phyloP scores from a whole-genome alignment of 2,797 vertebrate species.

The Nothura maculosa region DNA sequence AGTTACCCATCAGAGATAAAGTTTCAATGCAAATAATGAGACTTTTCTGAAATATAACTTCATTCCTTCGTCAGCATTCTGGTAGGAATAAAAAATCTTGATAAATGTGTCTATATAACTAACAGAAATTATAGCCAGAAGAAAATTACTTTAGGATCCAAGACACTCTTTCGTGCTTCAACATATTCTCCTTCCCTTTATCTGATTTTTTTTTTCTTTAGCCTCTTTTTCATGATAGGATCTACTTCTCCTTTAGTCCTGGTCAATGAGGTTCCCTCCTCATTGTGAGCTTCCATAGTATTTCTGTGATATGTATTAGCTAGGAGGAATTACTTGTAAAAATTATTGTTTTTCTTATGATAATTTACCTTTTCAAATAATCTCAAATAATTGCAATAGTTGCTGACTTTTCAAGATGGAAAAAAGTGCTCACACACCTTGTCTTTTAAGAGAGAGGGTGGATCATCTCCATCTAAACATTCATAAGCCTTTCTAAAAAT shows the following conservation, averaged over 20 bases:
- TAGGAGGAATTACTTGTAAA: background rate
- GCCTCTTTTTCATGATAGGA: background rate
- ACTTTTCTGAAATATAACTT: background rate
- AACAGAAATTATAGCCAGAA: background rate
- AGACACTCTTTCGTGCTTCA: no score
- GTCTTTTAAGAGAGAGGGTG: background rate
- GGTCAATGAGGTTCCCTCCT: background rate
- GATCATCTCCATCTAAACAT: background rate
- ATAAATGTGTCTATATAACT: no score
- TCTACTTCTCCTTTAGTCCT: background rate
- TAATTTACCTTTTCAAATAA: background rate
- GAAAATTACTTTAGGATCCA: no score
- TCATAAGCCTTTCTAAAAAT: background rate
- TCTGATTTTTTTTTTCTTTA: background rate
- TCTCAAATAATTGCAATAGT: no score
- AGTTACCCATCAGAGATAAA: background rate
- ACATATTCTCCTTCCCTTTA: no score
- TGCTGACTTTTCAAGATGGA: background rate
- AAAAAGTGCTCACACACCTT: accelerated
- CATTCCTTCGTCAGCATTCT: no score
- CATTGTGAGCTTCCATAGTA: background rate
- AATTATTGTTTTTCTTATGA: background rate
- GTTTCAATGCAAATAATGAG: background rate
- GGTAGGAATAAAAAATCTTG: no score
- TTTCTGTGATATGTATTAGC: background rate